Conservation (phyloP, 2,888 invertebrate species). For the Dysmachus trigonus region DNA sequence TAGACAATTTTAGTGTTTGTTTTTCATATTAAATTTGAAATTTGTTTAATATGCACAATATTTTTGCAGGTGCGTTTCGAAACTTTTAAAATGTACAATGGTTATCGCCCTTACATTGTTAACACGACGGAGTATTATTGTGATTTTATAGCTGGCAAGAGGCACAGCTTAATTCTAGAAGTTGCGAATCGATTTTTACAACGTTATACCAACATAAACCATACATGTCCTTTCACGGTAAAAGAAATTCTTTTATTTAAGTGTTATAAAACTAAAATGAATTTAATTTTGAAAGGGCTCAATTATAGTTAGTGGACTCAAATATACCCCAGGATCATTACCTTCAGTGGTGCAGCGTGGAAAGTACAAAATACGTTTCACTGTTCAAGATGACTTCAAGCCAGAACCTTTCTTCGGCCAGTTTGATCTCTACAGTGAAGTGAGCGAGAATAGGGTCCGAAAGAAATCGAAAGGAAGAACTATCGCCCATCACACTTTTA, state of each 20-base stretch:
- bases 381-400: neutral
- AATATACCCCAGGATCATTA: neutral
- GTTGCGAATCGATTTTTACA: neutral
- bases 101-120: neutral
- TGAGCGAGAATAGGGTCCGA: neutral
- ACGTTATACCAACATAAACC: neutral
- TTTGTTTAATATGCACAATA: neutral
- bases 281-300: neutral
- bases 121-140: neutral
- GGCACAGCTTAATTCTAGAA: neutral
- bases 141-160: neutral
- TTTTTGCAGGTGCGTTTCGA: neutral
- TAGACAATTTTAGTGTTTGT: neutral
- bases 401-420: neutral
- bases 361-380: neutral
- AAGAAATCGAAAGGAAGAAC: neutral
- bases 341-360: neutral
- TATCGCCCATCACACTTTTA: too few relatives aligned
- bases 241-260: neutral
- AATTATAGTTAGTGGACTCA: neutral
- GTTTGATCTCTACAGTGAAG: neutral
- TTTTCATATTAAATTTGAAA: neutral
- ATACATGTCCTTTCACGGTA: neutral
- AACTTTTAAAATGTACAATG: neutral
- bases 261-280: neutral